These are phyloP conservation scores for Operophtera brumata DNA, from an alignment of 2,888 invertebrate species.

Conservation along the genomic window DNA sequence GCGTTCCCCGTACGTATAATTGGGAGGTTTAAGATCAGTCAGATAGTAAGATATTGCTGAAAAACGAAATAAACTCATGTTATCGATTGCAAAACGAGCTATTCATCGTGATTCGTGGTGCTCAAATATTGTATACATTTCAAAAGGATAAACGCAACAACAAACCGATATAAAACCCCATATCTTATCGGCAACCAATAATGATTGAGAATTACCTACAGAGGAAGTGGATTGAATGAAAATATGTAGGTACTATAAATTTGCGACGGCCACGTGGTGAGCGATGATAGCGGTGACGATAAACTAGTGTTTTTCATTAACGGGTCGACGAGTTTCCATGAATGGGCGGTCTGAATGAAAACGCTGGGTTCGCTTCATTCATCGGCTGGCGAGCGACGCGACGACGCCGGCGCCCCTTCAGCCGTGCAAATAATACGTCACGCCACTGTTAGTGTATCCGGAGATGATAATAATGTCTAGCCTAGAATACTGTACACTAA, in stretches of 20 bases:
- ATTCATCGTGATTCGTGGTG: background rate
- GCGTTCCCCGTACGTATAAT: too few relatives aligned
- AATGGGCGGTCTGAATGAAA: conserved; percentile 76
- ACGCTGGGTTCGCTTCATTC: conserved; percentile 69
- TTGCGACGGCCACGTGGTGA: conserved; percentile 50
- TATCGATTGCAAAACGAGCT: conserved; percentile 8
- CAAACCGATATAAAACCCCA: conserved; percentile 30
- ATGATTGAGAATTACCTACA: conserved; percentile 34
- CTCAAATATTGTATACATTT: conserved; percentile 4
- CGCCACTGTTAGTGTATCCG: background rate
- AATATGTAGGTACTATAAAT: conserved; percentile 41
- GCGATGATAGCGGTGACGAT: conserved; percentile 62
- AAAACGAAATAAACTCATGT: background rate
- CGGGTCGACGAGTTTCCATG: conserved; percentile 74
- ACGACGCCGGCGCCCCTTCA: conserved; percentile 40
- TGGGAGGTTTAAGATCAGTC: background rate
- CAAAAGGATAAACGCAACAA: conserved; percentile 12
- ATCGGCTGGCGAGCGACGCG: conserved; percentile 40
- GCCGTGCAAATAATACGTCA: conserved; percentile 24
- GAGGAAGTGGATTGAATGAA: conserved; percentile 54
- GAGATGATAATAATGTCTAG: background rate
- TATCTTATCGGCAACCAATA: conserved; percentile 44
- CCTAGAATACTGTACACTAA: background rate
- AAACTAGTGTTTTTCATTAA: conserved; percentile 73
- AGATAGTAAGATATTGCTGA: background rate